Conservation (phyloP, 2,797 vertebrate species). For the Euthynnus affinis region DNA sequence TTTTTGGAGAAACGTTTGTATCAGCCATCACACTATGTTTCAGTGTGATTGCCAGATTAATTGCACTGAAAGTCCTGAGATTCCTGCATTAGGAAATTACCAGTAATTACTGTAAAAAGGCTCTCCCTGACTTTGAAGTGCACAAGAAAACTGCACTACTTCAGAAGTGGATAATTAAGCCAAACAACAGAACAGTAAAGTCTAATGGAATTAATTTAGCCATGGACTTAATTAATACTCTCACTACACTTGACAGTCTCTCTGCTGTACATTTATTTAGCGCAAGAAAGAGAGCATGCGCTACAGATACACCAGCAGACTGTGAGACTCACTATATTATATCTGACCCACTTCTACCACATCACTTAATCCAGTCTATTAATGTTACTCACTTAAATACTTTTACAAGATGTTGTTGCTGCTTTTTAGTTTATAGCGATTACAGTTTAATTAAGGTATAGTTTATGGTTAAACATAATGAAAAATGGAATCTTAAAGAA, state of each 20-base stretch:
- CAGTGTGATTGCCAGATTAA: slow-evolving; percentile 55
- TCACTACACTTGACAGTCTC: slow-evolving; percentile 24
- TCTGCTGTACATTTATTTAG: slow-evolving; percentile 39
- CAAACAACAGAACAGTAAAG: slow-evolving; percentile 18
- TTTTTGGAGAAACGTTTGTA: slow-evolving; percentile 7
- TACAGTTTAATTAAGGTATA: slow-evolving; percentile 2
- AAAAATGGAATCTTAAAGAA: not conserved
- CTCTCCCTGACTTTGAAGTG: slow-evolving; percentile 39
- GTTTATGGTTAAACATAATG: slow-evolving; percentile 10
- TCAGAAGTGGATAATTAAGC: slow-evolving; percentile 54
- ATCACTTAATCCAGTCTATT: slow-evolving; percentile 30
- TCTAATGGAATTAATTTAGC: slow-evolving; percentile 62
- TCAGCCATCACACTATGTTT: slow-evolving; percentile 18
- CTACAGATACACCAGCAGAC: slow-evolving; percentile 23
- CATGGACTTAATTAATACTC: slow-evolving; percentile 47
- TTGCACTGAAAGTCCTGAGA: slow-evolving; percentile 46
- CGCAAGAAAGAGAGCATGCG: slow-evolving; percentile 7
- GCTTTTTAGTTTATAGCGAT: slow-evolving; percentile 5
- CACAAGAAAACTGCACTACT: slow-evolving; percentile 38
- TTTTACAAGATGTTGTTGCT: not conserved
- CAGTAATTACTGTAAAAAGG: slow-evolving; percentile 50
- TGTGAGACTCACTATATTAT: slow-evolving; percentile 34
- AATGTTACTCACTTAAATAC: not conserved
- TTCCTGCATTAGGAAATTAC: slow-evolving; percentile 69
- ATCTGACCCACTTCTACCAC: slow-evolving; percentile 53